Evolutionary conservation across 2,113 vertebrate species (phyloP), one percentile per base, ranked within the genome.

Genomic region (Callithrix jacchus): DNA sequence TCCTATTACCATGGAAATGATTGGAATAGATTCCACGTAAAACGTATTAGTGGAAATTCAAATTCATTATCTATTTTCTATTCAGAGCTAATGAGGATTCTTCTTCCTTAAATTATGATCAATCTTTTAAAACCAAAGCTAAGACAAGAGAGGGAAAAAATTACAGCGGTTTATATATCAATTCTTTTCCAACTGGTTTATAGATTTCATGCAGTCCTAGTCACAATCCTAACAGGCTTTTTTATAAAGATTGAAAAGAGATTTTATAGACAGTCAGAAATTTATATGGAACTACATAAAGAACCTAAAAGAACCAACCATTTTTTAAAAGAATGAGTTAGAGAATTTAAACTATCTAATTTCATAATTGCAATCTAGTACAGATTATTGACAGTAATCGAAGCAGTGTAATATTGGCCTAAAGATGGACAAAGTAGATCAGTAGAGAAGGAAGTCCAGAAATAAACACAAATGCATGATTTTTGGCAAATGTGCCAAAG

Each of bases 1-100:
- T 89, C 71, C 64, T 86, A 95, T 93, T 54, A 77, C 30, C 35
- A 73, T 30, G 12, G 32, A 61, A 87, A 81, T 80, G 87, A 85
- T 35, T 94, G n/a, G 13, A 85, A 87, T 71, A 92, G 40, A 88
- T 84, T 81, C 37, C 74, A 88, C 42, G 77, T 32, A 49, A 85
- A n/a, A 56, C 21, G 66, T 32, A 85, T 76, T 76, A 54, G 47
- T 68, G 37, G 61, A 82, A 94, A 95, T 68, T 16, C 86, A 42
- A 97, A 47, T 5, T 91, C 42, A 71, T 58, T 70, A 42, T 81
- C 52, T 77, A 56, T 83, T 93, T 96, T 87, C 81, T 88, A 79
- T 66, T 93, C 49, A 58, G 64, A 58, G 35, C 42, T 88, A 95
- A 70, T 0, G 47, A 93, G 70, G 40, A 64, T 92, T 94, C 91